Evolutionary conservation across 2,888 invertebrate species (phyloP), one percentile per base, ranked within the genome.

Genomic region (Lepidochrysops patricia): DNA sequence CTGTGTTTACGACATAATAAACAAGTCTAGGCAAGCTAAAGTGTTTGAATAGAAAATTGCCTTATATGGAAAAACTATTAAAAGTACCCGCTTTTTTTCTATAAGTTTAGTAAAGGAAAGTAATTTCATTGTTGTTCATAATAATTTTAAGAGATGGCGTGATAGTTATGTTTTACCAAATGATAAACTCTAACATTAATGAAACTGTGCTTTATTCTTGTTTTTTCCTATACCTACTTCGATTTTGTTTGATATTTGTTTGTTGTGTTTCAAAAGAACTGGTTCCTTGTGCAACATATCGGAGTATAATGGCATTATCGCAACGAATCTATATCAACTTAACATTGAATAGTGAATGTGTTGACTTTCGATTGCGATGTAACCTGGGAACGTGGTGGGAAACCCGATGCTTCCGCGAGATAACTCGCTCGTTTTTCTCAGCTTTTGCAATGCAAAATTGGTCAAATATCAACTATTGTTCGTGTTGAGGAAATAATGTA

Each of bases 391-490:
- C 52, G 50, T 34, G 4, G 6, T 13, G 27, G 26, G 26, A 50
- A 57, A 35, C 57, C 35, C 56, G 50, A 58, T 29, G 62, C 66
- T 67, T 65, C 66, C 66, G 64, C 60, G 61, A 66, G 64, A 63
- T 64, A 34, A 34, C 61, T 57, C 57, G 43, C 48, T 59, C 61
- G 60, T 58, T 58, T 63, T 60, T 49, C 61, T 23, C 56, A 60
- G 57, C 34, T 43, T 54, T 32, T 23, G 25, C 27, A 29, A 56
- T 13, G 54, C n/a, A 48, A 56, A 60, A 29, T 56, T 43, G 19
- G 54, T n/a, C 54, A 32, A 29, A 54, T 60, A 43, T 19, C 43
- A 60, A 59, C 54, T 49, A 54, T 50, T 48, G 29, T 23, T 61
- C 25, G 3, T 19, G 9, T 19, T 43, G 43, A 43, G 43, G 43